Evolutionary conservation across 2,888 invertebrate species (phyloP).

Genomic region (Netelia fuscicornis): DNA sequence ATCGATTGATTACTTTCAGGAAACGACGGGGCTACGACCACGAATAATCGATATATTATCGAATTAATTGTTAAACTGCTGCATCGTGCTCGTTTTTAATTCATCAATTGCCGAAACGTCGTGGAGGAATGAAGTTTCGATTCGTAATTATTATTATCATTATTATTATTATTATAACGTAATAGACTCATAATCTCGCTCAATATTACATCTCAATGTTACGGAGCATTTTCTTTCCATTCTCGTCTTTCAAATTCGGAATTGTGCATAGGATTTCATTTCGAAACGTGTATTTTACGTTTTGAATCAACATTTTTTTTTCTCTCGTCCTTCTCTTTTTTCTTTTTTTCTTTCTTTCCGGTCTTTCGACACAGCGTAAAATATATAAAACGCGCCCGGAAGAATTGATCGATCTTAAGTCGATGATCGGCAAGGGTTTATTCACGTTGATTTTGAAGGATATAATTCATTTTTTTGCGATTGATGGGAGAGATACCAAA

Average conservation of each 20-base stretch:
- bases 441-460: conserved; percentile 6
- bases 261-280: not conserved
- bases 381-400: conserved; percentile 7
- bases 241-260: not conserved
- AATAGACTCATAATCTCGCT: conserved; percentile 27
- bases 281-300: not conserved
- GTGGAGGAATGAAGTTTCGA: conserved; percentile 45
- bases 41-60: conserved; percentile 36
- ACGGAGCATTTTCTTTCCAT: not conserved
- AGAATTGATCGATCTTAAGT: not conserved
- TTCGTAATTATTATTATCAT: conserved; percentile 14
- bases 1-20: conserved; percentile 39
- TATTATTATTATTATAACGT: conserved; percentile 1
- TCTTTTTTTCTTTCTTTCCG: not conserved
- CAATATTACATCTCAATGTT: not conserved
- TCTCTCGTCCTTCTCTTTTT: not conserved
- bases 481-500: conserved; percentile 4
- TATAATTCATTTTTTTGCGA: conserved; percentile 1
- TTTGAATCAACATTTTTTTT: not conserved
- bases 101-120: conserved; percentile 29
- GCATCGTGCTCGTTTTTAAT: conserved; percentile 3
- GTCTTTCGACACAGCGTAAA: not conserved
- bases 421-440: conserved; percentile 13
- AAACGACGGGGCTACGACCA: conserved; percentile 30
- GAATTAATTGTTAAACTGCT: conserved; percentile 28